Conservation (phyloP, 2,113 vertebrate species). For the Empidonax traillii region DNA sequence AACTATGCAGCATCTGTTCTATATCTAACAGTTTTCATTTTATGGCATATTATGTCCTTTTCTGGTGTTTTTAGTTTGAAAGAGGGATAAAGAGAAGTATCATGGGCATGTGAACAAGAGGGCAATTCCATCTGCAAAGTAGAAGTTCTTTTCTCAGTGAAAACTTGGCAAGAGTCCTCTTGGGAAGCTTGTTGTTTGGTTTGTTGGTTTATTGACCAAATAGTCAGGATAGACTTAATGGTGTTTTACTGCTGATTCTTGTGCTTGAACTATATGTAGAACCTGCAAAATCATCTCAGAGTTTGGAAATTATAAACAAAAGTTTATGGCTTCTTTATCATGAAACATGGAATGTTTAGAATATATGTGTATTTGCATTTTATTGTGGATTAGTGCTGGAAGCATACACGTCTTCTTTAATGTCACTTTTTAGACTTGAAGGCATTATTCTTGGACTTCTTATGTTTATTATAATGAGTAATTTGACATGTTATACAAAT, state of each 20-base stretch:
- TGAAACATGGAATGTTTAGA: neutral
- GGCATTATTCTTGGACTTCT: neutral
- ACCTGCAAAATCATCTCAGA: neutral
- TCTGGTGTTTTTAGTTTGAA: neutral
- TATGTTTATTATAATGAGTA: neutral
- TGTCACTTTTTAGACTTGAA: neutral
- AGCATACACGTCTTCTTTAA: neutral
- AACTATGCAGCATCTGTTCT: neutral
- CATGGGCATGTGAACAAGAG: neutral
- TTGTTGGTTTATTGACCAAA: neutral
- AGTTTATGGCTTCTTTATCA: neutral
- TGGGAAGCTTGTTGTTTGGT: neutral
- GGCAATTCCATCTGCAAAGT: neutral
- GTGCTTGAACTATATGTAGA: neutral
- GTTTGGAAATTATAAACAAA: neutral
- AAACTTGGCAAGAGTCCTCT: neutral
- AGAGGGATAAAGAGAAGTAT: neutral
- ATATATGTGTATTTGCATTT: neutral
- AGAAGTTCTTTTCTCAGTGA: neutral
- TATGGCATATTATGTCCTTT: neutral
- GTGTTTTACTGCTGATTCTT: neutral
- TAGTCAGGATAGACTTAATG: neutral
- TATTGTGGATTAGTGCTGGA: neutral
- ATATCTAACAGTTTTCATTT: neutral
- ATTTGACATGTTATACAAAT: neutral